Evolutionary conservation across 1,140 invertebrate genomes (phyloP), one percentile per base, ranked within the genome.

Genomic region (Homalodisca vitripennis): DNA sequence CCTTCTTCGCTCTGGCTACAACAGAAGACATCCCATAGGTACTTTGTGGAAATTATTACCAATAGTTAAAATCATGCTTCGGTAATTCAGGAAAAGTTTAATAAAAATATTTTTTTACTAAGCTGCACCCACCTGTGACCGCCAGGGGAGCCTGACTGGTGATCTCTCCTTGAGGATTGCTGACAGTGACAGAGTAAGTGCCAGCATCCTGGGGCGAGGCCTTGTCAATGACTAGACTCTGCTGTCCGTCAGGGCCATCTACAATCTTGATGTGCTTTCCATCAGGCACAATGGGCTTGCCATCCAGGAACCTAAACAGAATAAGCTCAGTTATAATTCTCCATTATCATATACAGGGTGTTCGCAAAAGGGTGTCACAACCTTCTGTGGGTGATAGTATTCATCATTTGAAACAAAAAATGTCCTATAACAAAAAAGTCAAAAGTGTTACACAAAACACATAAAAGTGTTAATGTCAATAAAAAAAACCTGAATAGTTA

Each of bases 221-320:
- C 53, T 88, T 84, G 74, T 88, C 84, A 73, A 90, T 85, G 1
- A 91, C 73, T 3, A 93, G 76, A 64, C 86, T 84, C 64, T 86
- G 84, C 0, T 82, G 86, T 17, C 89, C 88, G 77, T 92, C 90
- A 0, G 90, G 88, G 69, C 85, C 83, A 17, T 85, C 81, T 6
- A 86, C 78, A 3, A 91, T 80, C 63, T 87, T 87, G 22, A 89
- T 78, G 71, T 88, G 89, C 24, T 87, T 79, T 13, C 88, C 88
- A 76, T 92, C 89, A 0, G 90, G 88, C 27, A 87, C 80, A n/a
- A 93, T 84, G 80, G 91, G 88, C 73, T 87, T 84, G 2, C 90
- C 90, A 77, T 93, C 88, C 73, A 89, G 86, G 17, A 84, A 84
- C 85, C 85, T 86, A 69, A 24, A 65, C 57, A 53, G 34, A 10